Conservation (phyloP, 2,797 vertebrate genomes). For the Echiichthys vipera region DNA sequence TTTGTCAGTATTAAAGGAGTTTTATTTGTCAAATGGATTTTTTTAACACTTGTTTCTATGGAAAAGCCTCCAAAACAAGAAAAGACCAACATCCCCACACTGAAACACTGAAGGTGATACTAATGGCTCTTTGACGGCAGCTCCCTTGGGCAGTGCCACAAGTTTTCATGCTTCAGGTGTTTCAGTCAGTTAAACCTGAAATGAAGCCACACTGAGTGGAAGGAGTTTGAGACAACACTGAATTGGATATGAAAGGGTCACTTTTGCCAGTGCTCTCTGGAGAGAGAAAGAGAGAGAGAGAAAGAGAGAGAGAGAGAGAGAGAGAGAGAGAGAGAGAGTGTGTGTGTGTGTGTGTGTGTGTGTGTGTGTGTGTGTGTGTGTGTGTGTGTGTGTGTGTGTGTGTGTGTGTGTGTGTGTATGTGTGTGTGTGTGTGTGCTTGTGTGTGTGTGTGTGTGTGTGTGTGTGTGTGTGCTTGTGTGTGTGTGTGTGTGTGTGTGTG, state of each 20-base stretch:
- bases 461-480: background rate
- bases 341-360: too few species aligned
- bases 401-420: too few species aligned
- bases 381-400: too few species aligned
- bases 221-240: background rate
- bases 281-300: too few species aligned
- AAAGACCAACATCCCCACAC: background rate
- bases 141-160: background rate
- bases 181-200: slow-evolving; percentile 8
- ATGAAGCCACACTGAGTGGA: slow-evolving; percentile 11
- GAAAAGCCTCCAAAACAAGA: slow-evolving; percentile 13
- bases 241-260: slow-evolving; percentile 36
- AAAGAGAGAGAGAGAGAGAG: too few species aligned
- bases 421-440: slow-evolving; percentile 15
- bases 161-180: background rate
- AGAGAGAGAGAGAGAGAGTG: too few species aligned
- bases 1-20: background rate
- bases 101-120: too few species aligned
- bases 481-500: background rate
- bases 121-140: background rate
- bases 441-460: background rate
- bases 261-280: slow-evolving; percentile 30
- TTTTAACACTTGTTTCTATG: background rate
- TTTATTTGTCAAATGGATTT: background rate
- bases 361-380: too few species aligned